Evolutionary conservation across 2,113 vertebrate species (phyloP).

Genomic region (Ascaphus truei): DNA sequence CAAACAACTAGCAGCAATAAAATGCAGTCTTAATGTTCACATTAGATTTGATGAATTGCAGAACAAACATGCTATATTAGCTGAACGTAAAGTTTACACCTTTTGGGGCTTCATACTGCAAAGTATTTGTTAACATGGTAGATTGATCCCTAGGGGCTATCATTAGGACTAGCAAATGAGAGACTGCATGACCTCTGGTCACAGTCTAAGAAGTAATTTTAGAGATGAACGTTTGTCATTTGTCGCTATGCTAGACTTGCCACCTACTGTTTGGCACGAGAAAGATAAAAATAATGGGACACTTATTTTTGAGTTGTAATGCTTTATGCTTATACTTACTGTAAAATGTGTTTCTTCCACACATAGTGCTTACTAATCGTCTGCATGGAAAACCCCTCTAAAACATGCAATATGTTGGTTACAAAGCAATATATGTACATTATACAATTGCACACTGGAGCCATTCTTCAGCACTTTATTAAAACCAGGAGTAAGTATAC

Average conservation of each 20-base stretch:
- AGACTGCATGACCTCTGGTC: constrained; percentile 27
- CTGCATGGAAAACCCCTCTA: too few relatives aligned
- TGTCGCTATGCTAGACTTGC: constrained; percentile 11
- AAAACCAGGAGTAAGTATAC: not conserved
- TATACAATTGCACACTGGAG: too few relatives aligned
- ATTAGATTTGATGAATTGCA: constrained; percentile 11
- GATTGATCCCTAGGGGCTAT: constrained; percentile 15
- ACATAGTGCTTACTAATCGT: not conserved
- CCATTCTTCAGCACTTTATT: not conserved
- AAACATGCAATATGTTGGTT: too few relatives aligned
- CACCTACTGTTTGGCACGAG: not conserved
- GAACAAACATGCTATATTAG: constrained; percentile 12
- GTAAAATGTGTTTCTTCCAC: not conserved
- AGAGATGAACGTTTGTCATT: constrained; percentile 27
- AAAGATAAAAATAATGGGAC: constrained; percentile 22
- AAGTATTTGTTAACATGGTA: constrained; percentile 26
- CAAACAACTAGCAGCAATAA: not conserved
- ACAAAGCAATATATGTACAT: too few relatives aligned
- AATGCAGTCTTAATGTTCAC: not conserved
- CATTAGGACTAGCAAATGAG: constrained; percentile 28
- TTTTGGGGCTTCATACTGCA: not conserved
- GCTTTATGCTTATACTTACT: not conserved
- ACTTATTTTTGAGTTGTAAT: not conserved
- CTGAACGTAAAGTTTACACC: not conserved
- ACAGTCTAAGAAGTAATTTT: constrained; percentile 29